phyloP scores from a whole-genome alignment of 2,888 invertebrate species.

The Leucophora obtusa region DNA sequence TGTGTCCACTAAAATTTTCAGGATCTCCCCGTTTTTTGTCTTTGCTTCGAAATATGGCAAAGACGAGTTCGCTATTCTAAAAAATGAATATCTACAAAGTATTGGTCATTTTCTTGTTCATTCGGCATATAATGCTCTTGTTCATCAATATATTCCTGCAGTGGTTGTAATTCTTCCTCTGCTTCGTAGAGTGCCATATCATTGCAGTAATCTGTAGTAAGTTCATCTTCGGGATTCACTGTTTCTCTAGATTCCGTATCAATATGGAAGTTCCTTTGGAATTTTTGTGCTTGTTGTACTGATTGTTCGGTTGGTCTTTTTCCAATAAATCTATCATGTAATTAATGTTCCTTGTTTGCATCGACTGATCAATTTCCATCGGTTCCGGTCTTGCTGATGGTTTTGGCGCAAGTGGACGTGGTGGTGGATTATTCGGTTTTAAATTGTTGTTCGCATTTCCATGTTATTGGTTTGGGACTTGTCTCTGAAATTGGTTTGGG shows the following conservation, averaged over 20 bases:
- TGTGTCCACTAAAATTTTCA: slow-evolving; percentile 35
- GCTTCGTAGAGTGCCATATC: neutral
- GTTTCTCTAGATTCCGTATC: too few species aligned
- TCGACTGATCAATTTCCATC: neutral
- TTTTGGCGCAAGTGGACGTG: slow-evolving; percentile 23
- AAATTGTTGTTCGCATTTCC: neutral
- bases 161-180: neutral
- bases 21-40: slow-evolving; percentile 21
- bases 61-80: neutral
- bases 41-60: slow-evolving; percentile 19
- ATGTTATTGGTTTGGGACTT: neutral
- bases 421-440: neutral
- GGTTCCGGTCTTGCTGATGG: slow-evolving; percentile 21
- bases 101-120: neutral
- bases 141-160: neutral
- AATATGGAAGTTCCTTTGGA: slow-evolving; percentile 5
- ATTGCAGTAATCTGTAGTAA: too few species aligned
- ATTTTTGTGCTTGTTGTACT: slow-evolving; percentile 1
- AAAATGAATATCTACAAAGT: slow-evolving; percentile 15
- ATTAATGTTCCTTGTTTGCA: neutral
- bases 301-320: too few species aligned
- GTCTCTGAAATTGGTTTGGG: too few species aligned
- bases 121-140: neutral
- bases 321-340: neutral
- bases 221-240: too few species aligned